Conservation (phyloP, 2,888 invertebrate genomes). For the Latheticus oryzae region DNA sequence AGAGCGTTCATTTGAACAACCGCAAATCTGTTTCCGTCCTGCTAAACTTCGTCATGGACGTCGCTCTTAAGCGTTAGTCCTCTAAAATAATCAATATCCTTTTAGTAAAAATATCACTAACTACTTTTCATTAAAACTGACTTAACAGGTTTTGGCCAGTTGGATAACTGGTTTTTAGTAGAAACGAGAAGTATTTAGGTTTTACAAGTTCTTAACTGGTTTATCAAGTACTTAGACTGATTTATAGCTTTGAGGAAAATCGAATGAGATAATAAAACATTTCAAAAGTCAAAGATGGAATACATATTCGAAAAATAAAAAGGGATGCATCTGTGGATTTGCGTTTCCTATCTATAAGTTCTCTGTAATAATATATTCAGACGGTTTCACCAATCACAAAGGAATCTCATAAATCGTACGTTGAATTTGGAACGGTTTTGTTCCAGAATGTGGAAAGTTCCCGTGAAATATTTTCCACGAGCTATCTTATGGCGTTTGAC, state of each 20-base stretch:
- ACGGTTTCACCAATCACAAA: constrained; percentile 41
- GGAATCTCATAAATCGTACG: constrained; percentile 41
- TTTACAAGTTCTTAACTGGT: too few relatives aligned
- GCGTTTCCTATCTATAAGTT: constrained; percentile 37
- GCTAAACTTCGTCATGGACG: background rate
- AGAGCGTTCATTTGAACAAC: constrained; percentile 19
- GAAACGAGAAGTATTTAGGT: too few relatives aligned
- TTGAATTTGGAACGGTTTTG: constrained; percentile 38
- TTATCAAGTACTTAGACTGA: too few relatives aligned
- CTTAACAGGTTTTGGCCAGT: too few relatives aligned
- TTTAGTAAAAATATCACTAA: too few relatives aligned
- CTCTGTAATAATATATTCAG: constrained; percentile 38
- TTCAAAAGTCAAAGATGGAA: constrained; percentile 11
- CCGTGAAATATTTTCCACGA: constrained; percentile 34
- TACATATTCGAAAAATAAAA: constrained; percentile 25
- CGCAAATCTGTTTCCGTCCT: constrained; percentile 9
- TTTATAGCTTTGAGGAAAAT: background rate
- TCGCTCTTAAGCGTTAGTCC: background rate
- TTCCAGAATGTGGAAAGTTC: constrained; percentile 37
- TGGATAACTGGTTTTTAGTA: too few relatives aligned
- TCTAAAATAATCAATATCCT: constrained; percentile 5
- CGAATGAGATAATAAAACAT: constrained; percentile 19
- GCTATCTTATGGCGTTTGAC: constrained; percentile 24
- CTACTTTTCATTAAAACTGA: too few relatives aligned
- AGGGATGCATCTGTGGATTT: constrained; percentile 27